These are phyloP conservation scores for Geotrupes spiniger DNA, from an alignment of 2,888 invertebrate species.

Conservation along the genomic window DNA sequence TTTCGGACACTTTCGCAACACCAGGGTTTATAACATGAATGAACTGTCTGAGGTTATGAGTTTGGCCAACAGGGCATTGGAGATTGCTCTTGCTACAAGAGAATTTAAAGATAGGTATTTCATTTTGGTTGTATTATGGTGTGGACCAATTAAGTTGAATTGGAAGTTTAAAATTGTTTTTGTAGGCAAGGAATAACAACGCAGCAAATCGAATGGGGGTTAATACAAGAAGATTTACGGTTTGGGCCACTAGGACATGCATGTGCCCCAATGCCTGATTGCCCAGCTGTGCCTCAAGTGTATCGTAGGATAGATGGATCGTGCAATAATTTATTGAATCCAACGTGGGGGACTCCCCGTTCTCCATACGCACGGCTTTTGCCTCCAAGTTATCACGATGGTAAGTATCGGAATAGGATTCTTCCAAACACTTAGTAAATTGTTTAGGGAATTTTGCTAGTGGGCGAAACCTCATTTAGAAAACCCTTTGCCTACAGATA, in stretches of 20 bases:
- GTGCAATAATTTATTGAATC: conserved; percentile 72
- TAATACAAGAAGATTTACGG: conserved; percentile 49
- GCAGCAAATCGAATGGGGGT: conserved; percentile 49
- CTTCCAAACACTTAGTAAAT: too few relatives aligned
- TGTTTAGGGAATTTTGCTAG: too few relatives aligned
- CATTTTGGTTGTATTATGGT: background rate
- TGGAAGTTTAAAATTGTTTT: background rate
- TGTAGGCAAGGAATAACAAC: conserved; percentile 50
- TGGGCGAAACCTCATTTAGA: too few relatives aligned
- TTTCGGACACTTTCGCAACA: conserved; percentile 49
- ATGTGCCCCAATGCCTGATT: conserved; percentile 48
- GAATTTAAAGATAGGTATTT: conserved; percentile 52
- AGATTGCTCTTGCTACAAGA: conserved; percentile 54
- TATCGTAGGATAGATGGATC: conserved; percentile 76
- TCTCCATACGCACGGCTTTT: conserved; percentile 65
- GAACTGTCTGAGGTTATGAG: conserved; percentile 48
- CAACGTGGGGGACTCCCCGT: conserved; percentile 70
- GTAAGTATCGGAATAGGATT: conserved; percentile 43
- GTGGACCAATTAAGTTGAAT: background rate
- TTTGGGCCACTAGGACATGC: conserved; percentile 48
- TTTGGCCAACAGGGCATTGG: conserved; percentile 51
- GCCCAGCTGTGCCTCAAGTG: conserved; percentile 49
- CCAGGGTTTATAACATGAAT: conserved; percentile 41
- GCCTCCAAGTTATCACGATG: conserved; percentile 66
- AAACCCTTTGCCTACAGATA: too few relatives aligned